These are phyloP conservation scores for Coilia nasus DNA, from an alignment of 2,797 vertebrate genomes.

Conservation along the genomic window DNA sequence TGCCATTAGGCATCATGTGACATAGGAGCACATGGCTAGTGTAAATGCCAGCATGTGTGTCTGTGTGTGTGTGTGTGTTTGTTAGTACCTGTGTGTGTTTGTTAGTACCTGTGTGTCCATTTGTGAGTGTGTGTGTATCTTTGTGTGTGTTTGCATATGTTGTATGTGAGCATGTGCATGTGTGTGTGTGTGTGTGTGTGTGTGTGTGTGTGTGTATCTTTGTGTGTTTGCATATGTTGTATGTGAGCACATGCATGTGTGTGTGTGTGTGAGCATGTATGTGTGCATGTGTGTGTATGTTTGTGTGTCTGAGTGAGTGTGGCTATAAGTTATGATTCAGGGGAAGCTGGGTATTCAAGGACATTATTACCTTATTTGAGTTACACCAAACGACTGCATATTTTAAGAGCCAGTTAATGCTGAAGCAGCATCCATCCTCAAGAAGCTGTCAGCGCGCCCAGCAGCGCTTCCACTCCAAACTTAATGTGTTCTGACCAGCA, in stretches of 20 bases:
- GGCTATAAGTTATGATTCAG: conserved; percentile 13
- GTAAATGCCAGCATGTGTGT: neutral
- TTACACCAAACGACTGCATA: conserved; percentile 19
- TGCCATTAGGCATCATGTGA: neutral
- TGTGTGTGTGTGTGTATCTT: neutral
- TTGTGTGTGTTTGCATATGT: no score
- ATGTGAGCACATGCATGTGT: no score
- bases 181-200: conserved; percentile 10
- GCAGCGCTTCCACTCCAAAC: neutral
- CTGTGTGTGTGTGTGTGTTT: neutral
- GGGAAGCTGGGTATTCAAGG: conserved; percentile 1
- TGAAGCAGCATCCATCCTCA: conserved; percentile 21
- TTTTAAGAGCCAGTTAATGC: conserved; percentile 19
- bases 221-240: no score
- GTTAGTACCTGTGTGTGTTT: neutral
- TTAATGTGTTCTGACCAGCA: conserved; percentile 4
- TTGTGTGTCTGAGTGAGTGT: neutral
- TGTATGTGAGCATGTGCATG: neutral
- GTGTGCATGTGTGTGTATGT: no score
- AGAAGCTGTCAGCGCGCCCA: conserved; percentile 6
- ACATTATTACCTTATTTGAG: conserved; percentile 24
- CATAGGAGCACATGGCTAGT: neutral
- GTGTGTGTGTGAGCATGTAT: no score
- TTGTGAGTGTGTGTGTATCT: neutral
- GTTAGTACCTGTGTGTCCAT: neutral